Evolutionary conservation across 2,797 vertebrate species (phyloP), one percentile per base, ranked within the genome.

Genomic region (Trachurus trachurus): DNA sequence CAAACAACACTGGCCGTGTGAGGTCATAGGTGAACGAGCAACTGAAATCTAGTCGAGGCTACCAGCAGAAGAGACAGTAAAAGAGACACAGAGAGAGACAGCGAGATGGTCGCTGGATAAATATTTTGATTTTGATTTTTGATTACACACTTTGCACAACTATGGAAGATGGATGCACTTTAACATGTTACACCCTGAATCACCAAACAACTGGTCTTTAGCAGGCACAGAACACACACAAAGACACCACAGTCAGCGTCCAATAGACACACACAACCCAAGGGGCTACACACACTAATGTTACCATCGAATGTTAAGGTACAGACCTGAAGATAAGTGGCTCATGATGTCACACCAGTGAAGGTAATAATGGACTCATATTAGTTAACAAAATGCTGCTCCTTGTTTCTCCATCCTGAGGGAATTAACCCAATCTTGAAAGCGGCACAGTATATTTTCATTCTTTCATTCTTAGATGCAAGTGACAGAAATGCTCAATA

Each of bases 1-100:
- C 63, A 80, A 78, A 85, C 65, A 50, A 61, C 52, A 75, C 44
- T 80, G 26, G 16, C 17, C 73, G 47, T 67, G 16, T 84, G 26
- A 29, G 70, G 69, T 85, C 54, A 80, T 31, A 80, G 50, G 60
- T 79, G 47, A 81, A 76, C 5, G 67, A 58, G 21, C 31, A 16
- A 61, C 31, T 65, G 26, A 78, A 84, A 78, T 78, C n/a, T 59
- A 47, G 2, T 66, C 72, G 60, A 19, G 39, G 21, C 66, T 11
- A 29, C 45, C 2, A 57, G 17, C 63, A 56, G 19, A 57, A 50
- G 19, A 69, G 31, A 70, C 21, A 66, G 39, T 56, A 21, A 47
- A 31, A 57, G 16, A 22, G 2, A 21, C 15, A 13, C n/a, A 44
- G n/a, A 31, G 10, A 21, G 9, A 50, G n/a, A n/a, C 8, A 42